A percentile compares a stretch with the other conserved stretches of the same genome.
phyloP scores from a whole-genome alignment of 2,888 invertebrate genomes.

The Muschampia plurimacula region DNA sequence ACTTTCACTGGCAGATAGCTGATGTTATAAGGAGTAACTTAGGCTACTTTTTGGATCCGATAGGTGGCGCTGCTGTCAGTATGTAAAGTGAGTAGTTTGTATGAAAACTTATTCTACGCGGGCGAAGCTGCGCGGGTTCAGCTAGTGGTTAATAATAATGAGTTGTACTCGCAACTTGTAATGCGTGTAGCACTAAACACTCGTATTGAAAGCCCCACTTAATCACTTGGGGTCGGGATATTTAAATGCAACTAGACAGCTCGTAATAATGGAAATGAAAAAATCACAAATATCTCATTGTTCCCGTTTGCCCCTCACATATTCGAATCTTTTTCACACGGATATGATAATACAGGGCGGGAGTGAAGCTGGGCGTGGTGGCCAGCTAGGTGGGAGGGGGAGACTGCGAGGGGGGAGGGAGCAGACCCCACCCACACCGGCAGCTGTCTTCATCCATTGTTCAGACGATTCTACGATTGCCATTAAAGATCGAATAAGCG shows the following conservation, averaged over 20 bases:
- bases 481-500: conserved; percentile 60
- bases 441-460: conserved; percentile 67
- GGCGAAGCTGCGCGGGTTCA: no score
- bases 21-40: no score
- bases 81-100: no score
- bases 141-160: conserved; percentile 34
- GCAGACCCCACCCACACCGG: conserved; percentile 66
- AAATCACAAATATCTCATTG: conserved; percentile 75
- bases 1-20: no score
- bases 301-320: conserved; percentile 68
- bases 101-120: no score
- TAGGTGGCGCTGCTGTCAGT: no score
- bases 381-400: conserved; percentile 35
- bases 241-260: conserved; percentile 70
- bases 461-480: conserved; percentile 54
- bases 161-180: conserved; percentile 21
- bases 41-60: no score
- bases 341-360: conserved; percentile 64
- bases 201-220: conserved; percentile 70
- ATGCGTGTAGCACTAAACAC: conserved; percentile 57
- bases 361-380: conserved; percentile 71
- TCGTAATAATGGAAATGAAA: conserved; percentile 71
- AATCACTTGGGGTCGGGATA: conserved; percentile 72
- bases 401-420: conserved; percentile 46
- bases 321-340: conserved; percentile 76